Evolutionary conservation across 2,797 vertebrate genomes (phyloP), one percentile per base, ranked within the genome.

Genomic region (Tokudaia muenninki): DNA sequence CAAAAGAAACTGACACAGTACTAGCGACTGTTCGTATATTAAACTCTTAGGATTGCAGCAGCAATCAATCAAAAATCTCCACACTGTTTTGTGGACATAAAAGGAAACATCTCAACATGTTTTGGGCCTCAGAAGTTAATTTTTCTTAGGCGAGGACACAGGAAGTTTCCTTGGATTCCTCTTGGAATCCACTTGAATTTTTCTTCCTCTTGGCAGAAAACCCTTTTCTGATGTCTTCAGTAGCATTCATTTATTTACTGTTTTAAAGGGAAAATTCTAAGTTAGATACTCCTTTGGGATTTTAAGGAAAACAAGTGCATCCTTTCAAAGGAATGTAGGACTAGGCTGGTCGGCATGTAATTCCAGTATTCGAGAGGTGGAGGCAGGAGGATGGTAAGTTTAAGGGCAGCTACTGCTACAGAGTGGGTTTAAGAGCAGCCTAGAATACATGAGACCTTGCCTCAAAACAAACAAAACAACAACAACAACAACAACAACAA

Each of bases 41-140:
- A 72, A 59, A n/a, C 9, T 50, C 90, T 91, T 37, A 16, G 47
- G 6, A 34, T 83, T 61, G 26, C 91, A 70, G 34, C 34, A 16
- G 74, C 82, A 61, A 92, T 37, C 21, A 92, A 63, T 65, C 47
- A 78, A 26, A 26, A 82, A 57, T 55, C 67, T 91, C 92, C 88
- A 8, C 44, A 87, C 87, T 52, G n/a, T 94, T 90, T 79, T 74
- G 19, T 34, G 14, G n/a, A 50, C 2, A 47, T 47, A 80, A 37
- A 47, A 24, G 12, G 31, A 21, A 75, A 84, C 26, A 14, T 84
- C 31, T 0, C 7, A 72, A 67, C 81, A 74, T 14, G 72, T 50
- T 37, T 26, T 55, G 34, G 26, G 3, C 4, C 26, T 70, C 94
- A 34, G n/a, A 21, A 72, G 24, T 70, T 44, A 16, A 34, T 67